These are phyloP conservation scores for Monomorium pharaonis DNA, from an alignment of 1,140 invertebrate species.

Conservation along the genomic window DNA sequence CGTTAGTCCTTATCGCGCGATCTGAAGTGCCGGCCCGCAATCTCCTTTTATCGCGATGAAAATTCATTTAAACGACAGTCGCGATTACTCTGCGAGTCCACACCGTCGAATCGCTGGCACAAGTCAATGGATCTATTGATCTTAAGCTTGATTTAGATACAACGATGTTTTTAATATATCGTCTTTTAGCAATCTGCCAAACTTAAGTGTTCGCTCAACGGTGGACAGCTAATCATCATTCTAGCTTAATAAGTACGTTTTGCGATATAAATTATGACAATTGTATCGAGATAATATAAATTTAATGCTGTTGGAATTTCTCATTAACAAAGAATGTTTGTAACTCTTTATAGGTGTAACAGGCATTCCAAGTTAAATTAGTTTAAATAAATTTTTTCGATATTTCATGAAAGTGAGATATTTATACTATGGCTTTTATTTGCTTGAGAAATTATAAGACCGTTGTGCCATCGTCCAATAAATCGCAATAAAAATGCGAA, in stretches of 20 bases:
- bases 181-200: not conserved
- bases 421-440: slow-evolving; percentile 30
- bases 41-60: slow-evolving; percentile 61
- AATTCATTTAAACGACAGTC: slow-evolving; percentile 67
- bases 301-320: not conserved
- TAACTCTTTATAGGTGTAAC: not conserved
- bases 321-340: slow-evolving; percentile 17
- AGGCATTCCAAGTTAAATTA: slow-evolving; percentile 1
- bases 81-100: slow-evolving; percentile 50
- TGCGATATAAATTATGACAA: not conserved
- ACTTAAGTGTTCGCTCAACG: not conserved
- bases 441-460: slow-evolving; percentile 46
- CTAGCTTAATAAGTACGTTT: not conserved
- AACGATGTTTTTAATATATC: not conserved
- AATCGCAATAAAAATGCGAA: slow-evolving; percentile 49
- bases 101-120: not conserved
- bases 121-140: slow-evolving; percentile 19
- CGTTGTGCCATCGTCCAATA: slow-evolving; percentile 33
- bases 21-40: slow-evolving; percentile 41
- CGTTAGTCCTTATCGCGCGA: slow-evolving; percentile 65
- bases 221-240: not conserved
- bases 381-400: not conserved
- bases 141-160: not conserved
- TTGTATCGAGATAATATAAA: not conserved
- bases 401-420: slow-evolving; percentile 17